Percentiles rank a stretch among this genome's conserved stretches.
Conservation (phyloP, 2,797 vertebrate genomes). For the Hydrophis major region DNA sequence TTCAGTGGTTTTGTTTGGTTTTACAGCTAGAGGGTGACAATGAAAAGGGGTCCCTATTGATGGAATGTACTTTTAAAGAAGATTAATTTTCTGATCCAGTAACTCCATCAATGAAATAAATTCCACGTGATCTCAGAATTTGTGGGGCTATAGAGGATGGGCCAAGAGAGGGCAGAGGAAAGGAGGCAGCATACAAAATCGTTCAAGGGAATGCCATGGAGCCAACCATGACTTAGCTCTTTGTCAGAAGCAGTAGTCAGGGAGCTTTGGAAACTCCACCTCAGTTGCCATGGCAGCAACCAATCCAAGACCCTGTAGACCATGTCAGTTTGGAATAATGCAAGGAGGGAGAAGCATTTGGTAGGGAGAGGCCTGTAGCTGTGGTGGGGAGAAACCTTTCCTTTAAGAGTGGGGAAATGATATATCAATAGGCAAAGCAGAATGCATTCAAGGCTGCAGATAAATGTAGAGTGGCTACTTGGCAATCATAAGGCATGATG, state of each 20-base stretch:
- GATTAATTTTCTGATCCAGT: background rate
- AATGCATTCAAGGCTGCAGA: background rate
- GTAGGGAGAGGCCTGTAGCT: background rate
- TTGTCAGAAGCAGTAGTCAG: conserved; percentile 29
- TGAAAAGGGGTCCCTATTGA: background rate
- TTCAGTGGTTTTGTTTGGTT: background rate
- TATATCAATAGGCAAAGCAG: background rate
- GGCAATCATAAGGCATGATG: background rate
- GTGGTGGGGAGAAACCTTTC: background rate
- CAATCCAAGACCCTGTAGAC: conserved; percentile 27
- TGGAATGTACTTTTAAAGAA: background rate
- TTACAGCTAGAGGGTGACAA: background rate
- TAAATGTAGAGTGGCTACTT: background rate
- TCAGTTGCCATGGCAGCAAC: conserved; percentile 36
- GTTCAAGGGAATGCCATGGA: conserved; percentile 8
- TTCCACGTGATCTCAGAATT: background rate
- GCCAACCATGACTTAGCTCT: conserved; percentile 21
- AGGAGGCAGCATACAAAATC: background rate
- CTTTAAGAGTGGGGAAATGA: background rate
- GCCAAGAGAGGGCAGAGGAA: background rate
- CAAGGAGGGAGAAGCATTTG: conserved; percentile 17
- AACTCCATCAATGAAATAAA: background rate
- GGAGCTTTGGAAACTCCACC: conserved; percentile 31
- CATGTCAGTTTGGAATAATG: conserved; percentile 35
- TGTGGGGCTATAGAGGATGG: background rate